Conservation (phyloP, 2,888 invertebrate species). For the Dichetophora obliterata region DNA sequence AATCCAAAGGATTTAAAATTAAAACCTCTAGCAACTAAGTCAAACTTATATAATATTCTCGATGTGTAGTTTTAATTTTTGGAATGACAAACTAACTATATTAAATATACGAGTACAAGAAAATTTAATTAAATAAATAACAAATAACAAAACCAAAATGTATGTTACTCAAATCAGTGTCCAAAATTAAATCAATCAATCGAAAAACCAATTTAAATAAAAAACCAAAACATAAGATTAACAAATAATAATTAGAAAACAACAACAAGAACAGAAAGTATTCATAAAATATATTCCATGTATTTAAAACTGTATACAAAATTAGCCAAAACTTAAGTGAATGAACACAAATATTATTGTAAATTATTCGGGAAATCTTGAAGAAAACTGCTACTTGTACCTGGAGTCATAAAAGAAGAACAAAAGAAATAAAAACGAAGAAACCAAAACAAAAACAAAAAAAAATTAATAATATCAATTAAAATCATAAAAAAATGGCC, state of each 20-base stretch:
- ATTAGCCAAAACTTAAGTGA: background rate
- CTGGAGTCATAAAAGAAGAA: conserved; percentile 23
- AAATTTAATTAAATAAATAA: background rate
- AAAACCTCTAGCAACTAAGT: conserved; percentile 1
- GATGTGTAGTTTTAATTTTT: conserved; percentile 45
- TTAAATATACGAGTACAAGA: background rate
- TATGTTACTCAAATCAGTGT: background rate
- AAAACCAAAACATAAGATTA: background rate
- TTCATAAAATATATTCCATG: conserved; percentile 18
- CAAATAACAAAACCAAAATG: background rate
- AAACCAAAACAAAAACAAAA: background rate
- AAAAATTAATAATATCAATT: background rate
- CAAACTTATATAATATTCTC: conserved; percentile 36
- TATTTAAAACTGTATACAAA: conserved; percentile 27
- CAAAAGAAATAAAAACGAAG: background rate
- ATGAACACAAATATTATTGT: background rate
- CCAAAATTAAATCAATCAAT: conserved; percentile 6
- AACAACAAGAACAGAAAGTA: conserved; percentile 24
- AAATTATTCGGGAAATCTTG: background rate
- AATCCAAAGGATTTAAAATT: conserved; percentile 33
- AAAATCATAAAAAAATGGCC: background rate
- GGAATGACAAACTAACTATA: background rate
- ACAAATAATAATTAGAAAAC: background rate
- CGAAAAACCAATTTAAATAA: background rate
- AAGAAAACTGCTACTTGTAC: conserved; percentile 35